phyloP scores from a whole-genome alignment of 2,888 invertebrate genomes.

The Linnaemya vulpina region DNA sequence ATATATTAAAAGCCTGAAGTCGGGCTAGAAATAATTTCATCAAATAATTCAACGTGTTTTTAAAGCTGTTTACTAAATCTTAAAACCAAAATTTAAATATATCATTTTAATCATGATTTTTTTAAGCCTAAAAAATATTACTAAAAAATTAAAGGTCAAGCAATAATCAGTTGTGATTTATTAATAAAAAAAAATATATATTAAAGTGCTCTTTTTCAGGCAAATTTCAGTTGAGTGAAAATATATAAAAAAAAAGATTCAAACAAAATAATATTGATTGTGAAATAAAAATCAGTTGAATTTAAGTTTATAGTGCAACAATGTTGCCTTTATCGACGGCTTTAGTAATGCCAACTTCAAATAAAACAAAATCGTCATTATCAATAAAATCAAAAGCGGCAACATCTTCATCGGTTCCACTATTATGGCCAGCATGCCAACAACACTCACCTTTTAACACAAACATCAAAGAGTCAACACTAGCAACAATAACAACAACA shows the following conservation, averaged over 20 bases:
- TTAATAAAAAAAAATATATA: too few relatives aligned
- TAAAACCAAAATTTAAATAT: background rate
- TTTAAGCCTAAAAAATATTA: too few relatives aligned
- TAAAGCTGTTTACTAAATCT: constrained; percentile 3
- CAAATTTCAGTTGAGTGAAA: background rate
- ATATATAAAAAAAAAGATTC: constrained; percentile 1
- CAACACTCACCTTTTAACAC: constrained; percentile 46
- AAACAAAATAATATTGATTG: background rate
- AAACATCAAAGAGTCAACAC: constrained; percentile 21
- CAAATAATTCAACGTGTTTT: background rate
- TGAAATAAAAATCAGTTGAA: background rate
- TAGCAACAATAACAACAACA: background rate
- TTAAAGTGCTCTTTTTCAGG: background rate
- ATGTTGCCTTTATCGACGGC: constrained; percentile 51
- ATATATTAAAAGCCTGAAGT: background rate
- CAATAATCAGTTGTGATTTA: too few relatives aligned
- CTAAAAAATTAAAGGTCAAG: too few relatives aligned
- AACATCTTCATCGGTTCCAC: constrained; percentile 39
- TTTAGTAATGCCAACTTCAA: constrained; percentile 52
- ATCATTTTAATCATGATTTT: too few relatives aligned
- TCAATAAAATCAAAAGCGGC: constrained; percentile 33
- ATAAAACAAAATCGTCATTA: constrained; percentile 51
- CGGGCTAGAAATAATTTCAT: background rate
- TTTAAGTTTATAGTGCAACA: constrained; percentile 39
- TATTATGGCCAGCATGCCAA: constrained; percentile 49